Percentiles rank a stretch among this genome's conserved stretches.
Evolutionary conservation across 2,113 vertebrate species (phyloP).

Genomic region (Myrmophylax atrothorax): DNA sequence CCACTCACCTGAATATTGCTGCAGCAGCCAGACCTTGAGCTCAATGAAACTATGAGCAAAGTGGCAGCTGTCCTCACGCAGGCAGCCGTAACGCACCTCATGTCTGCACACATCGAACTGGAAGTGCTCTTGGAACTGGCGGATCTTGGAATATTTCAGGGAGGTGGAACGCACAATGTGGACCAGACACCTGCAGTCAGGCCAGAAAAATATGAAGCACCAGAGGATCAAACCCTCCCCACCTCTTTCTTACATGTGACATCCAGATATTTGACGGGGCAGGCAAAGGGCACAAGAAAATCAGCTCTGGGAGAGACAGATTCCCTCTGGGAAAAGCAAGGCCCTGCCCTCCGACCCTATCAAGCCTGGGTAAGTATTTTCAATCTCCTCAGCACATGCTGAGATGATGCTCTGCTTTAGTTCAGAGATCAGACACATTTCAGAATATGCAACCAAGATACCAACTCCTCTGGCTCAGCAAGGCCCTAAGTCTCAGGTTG

Average conservation of each 20-base stretch:
- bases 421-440: not conserved
- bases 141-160: slow-evolving; percentile 89
- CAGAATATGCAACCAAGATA: not conserved
- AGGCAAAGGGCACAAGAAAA: not conserved
- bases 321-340: not conserved
- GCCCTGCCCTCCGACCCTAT: not conserved
- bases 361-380: not conserved
- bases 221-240: not conserved
- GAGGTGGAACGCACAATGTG: slow-evolving; percentile 85
- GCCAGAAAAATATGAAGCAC: not conserved
- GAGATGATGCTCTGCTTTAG: not conserved
- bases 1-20: slow-evolving; percentile 84
- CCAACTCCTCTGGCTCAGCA: not conserved
- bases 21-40: slow-evolving; percentile 91
- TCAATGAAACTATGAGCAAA: slow-evolving; percentile 92
- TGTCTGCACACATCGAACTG: slow-evolving; percentile 88
- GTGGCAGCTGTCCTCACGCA: slow-evolving; percentile 83
- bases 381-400: not conserved
- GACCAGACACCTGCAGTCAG: slow-evolving; percentile 85
- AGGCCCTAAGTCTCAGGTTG: not conserved
- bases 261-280: not conserved
- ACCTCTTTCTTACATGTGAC: not conserved
- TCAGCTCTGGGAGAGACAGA: not conserved
- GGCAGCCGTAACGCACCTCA: slow-evolving; percentile 84
- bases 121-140: slow-evolving; percentile 83